A percentile compares a stretch with the other conserved stretches of the same genome.
phyloP scores from a whole-genome alignment of 64 coral and sea anemone species.

The Stichodactyla helianthus region DNA sequence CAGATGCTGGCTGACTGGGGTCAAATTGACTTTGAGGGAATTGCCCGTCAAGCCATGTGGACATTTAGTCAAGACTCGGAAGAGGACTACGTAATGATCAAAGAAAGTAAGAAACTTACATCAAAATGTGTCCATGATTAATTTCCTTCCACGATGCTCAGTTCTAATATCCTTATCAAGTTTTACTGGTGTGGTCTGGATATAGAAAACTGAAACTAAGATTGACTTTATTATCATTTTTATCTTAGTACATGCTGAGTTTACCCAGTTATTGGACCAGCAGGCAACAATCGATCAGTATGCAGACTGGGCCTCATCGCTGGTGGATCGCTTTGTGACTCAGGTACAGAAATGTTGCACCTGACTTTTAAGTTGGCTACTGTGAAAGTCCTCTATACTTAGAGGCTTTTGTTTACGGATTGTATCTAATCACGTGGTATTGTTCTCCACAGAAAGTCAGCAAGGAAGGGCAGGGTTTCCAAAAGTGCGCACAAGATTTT shows the following conservation, averaged over 20 bases:
- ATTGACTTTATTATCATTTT: background rate
- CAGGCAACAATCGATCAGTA: slow-evolving; percentile 98
- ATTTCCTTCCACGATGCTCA: too few species aligned
- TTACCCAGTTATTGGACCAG: slow-evolving; percentile 92
- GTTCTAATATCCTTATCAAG: too few species aligned
- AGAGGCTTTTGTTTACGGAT: background rate
- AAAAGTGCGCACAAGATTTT: slow-evolving; percentile 75
- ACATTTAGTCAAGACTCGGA: slow-evolving; percentile 64
- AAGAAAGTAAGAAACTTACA: slow-evolving; percentile 62
- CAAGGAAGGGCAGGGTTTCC: slow-evolving; percentile 46
- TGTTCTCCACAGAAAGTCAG: slow-evolving; percentile 45
- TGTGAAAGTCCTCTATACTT: too few species aligned
- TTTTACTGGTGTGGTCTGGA: background rate
- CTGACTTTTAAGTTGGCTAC: too few species aligned
- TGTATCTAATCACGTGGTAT: background rate
- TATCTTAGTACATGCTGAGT: slow-evolving; percentile 76
- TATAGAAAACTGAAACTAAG: background rate
- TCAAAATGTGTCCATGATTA: background rate
- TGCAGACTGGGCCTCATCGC: slow-evolving; percentile 82
- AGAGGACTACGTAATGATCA: slow-evolving; percentile 65
- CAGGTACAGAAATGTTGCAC: slow-evolving; percentile 34
- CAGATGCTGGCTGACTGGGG: slow-evolving; percentile 96
- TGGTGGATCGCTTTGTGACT: slow-evolving; percentile 85
- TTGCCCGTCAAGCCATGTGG: slow-evolving; percentile 93
- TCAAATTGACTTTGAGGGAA: slow-evolving; percentile 91